Evolutionary conservation across 2,888 invertebrate genomes (phyloP), one percentile per base, ranked within the genome.

Genomic region (Pammene fasciana): DNA sequence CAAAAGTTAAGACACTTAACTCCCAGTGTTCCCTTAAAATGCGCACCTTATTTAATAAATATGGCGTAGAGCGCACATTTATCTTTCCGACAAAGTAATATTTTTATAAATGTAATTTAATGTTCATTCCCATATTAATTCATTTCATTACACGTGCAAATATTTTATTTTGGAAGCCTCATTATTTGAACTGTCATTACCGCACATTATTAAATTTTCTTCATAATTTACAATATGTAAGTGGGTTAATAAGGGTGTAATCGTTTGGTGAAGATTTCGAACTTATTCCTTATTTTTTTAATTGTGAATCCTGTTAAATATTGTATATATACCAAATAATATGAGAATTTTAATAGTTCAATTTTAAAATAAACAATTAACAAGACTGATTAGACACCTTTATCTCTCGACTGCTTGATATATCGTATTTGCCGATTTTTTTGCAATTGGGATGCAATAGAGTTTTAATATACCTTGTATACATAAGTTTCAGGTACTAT

Each of bases 1-100:
- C 38, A 67, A 67, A 60, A 55, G 60, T 67, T 61, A 61, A 61
- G 55, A 55, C 55, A 55, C 55, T 61, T 67, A 55, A 67, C 55
- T 61, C 41, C 34, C 52, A 45, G 18, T 45, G 45, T n/a, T 67
- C 54, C 14, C 48, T 38, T 54, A 46, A 67, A 60, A 48, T 46
- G 36, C 48, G 48, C 38, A 61, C 16, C 10, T 50, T 48, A 13
- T 43, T 67, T 67, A 41, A 52, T 46, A 18, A 45, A 60, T 60
- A 55, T 50, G 50, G 55, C 56, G 16, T 34, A n/a, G 55, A 36
- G 59, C 52, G 18, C 26, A 52, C 43, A 62, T 50, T 43, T 43
- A 50, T 56, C 55, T 48, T 48, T 68, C 5, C 10, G 43, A 56
- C 43, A 38, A 34, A 50, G 56, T 62, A 50, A 48, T 56, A 62